A percentile compares a stretch with the other conserved stretches of the same genome.
These are phyloP conservation scores for Ommatoiulus sabulosus DNA, from an alignment of 2,888 invertebrate species.

Conservation along the genomic window DNA sequence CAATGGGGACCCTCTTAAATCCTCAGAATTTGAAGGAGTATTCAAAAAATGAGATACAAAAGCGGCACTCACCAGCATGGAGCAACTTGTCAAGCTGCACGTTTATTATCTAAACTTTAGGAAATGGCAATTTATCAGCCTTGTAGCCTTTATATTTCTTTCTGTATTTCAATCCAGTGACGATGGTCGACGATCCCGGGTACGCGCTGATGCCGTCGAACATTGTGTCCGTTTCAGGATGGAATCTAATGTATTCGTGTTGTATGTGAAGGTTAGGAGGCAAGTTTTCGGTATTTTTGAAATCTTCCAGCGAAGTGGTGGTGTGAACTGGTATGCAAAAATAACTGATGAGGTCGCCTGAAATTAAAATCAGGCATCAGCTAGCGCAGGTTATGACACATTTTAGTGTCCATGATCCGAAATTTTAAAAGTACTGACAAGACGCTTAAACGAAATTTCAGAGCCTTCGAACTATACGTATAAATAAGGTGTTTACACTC, in stretches of 20 bases:
- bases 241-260: conserved; percentile 82
- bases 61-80: not conserved
- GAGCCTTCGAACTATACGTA: too few species aligned
- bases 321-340: conserved; percentile 79
- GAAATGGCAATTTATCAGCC: not conserved
- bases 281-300: conserved; percentile 77
- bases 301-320: conserved; percentile 79
- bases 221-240: conserved; percentile 81
- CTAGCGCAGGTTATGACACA: conserved; percentile 60
- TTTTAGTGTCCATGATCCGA: too few species aligned
- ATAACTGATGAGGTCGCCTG: conserved; percentile 78
- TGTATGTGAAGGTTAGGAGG: conserved; percentile 90
- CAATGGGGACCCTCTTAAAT: too few species aligned
- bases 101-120: not conserved
- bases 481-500: too few species aligned
- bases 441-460: too few species aligned
- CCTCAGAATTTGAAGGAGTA: too few species aligned
- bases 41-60: not conserved
- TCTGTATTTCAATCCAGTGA: conserved; percentile 83
- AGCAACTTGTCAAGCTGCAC: too few species aligned
- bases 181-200: conserved; percentile 85
- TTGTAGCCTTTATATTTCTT: conserved; percentile 82
- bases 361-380: conserved; percentile 61
- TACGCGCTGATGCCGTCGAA: conserved; percentile 86
- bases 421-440: too few species aligned